phyloP scores from a whole-genome alignment of 2,113 vertebrate genomes.

The Prietella phreatophila region DNA sequence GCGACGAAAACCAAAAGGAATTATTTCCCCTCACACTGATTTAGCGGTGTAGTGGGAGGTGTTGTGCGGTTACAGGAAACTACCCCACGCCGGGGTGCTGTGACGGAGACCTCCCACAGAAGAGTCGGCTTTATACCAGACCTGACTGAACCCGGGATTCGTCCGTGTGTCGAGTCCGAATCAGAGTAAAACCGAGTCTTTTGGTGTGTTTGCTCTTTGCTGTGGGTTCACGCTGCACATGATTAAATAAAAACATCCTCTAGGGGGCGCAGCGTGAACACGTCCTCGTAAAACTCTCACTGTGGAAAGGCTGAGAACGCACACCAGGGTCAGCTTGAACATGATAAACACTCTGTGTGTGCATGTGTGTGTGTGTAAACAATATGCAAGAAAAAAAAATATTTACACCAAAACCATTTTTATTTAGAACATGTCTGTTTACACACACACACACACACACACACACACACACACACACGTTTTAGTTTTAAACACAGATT shows the following conservation, averaged over 20 bases:
- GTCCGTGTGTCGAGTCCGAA: neutral
- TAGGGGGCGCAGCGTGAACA: no score
- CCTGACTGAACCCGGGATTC: neutral
- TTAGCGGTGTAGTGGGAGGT: neutral
- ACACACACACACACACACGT: neutral
- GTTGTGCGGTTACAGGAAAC: no score
- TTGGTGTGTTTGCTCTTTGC: neutral
- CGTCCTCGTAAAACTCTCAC: no score
- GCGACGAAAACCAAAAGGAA: neutral
- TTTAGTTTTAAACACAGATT: neutral
- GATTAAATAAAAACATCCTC: no score
- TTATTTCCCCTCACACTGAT: neutral
- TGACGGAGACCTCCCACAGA: no score
- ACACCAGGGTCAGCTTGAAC: no score
- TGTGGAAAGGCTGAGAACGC: neutral
- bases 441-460: neutral
- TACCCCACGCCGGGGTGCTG: neutral
- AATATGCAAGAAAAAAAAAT: neutral
- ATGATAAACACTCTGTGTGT: neutral
- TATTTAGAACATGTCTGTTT: neutral
- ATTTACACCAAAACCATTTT: neutral
- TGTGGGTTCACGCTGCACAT: neutral
- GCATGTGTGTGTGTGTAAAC: neutral
- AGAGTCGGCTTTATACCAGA: no score
- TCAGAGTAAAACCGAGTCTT: neutral